Evolutionary conservation across 2,797 vertebrate genomes (phyloP).

Genomic region (Notamacropus eugenii): DNA sequence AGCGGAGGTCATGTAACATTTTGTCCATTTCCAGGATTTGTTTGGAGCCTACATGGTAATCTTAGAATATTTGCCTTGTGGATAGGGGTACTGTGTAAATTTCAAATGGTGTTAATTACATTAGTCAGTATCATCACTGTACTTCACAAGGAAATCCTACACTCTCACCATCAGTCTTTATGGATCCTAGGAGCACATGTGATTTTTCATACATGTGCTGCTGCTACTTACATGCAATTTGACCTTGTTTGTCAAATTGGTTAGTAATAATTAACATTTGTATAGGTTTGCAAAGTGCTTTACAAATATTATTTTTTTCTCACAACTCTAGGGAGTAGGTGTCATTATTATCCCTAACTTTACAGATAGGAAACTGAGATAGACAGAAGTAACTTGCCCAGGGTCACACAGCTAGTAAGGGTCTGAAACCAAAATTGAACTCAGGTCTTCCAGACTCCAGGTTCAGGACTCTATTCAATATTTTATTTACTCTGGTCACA

Average conservation of each 20-base stretch:
- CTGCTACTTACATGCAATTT: not conserved
- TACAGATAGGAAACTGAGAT: not conserved
- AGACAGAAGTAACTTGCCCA: not conserved
- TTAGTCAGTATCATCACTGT: not conserved
- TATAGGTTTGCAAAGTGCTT: not conserved
- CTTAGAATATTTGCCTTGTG: slow-evolving; percentile 18
- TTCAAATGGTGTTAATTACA: not conserved
- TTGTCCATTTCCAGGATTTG: slow-evolving; percentile 18
- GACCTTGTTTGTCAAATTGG: not conserved
- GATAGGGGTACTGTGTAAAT: not conserved
- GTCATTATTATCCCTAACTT: not conserved
- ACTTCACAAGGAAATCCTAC: slow-evolving; percentile 26
- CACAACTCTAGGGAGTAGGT: not conserved
- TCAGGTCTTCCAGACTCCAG: not conserved
- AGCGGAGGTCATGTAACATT: slow-evolving; percentile 42
- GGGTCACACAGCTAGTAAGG: not conserved
- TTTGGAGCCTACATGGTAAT: slow-evolving; percentile 15
- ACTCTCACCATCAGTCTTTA: not conserved
- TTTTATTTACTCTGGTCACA: not conserved
- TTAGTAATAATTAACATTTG: not conserved
- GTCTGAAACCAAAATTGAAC: not conserved
- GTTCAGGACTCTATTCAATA: not conserved
- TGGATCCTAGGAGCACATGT: not conserved
- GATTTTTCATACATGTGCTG: not conserved
- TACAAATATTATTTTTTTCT: not conserved